Base-by-base conservation (phyloP, 1,140 invertebrate genomes). In the Lepidotrigona ventralis region DNA sequence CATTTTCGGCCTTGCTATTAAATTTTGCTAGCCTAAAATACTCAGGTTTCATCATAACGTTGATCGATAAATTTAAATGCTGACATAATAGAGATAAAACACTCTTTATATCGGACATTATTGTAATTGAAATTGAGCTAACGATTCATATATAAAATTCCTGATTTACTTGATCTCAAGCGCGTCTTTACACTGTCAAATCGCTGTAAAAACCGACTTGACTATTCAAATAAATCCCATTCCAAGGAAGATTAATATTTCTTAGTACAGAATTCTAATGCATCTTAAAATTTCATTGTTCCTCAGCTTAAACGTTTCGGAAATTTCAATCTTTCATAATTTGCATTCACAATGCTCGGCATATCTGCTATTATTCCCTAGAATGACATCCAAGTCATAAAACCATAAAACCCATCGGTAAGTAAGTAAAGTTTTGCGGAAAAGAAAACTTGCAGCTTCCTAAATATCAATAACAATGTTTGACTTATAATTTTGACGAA, bases 21-120 rank as follows among this genome's bases (percentile, higher is more conserved):
- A 87, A 89, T 66, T 92, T 92, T 14, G 90, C 88, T 70, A 89
- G 71, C 81, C 87, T 85, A 58, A 93, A 91, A 79, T 92, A 84
- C 51, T 93, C 91, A 2, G 90, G 89, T 72, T 89, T 91, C 26
- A 93, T 78, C 3, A 46, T 6, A 23, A 82, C 75, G 14, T 85
- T 84, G 33, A 88, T 74, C 0, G 89, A 81, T 17, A 80, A 79
- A 75, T 84, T 85, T 39, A 93, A 84, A 90, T 90, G 86, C 58
- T 89, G 88, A 54, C 91, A 92, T 17, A 93, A 80, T 6, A 87
- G 29, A 21, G 84, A 66, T 26, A 92, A 85, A 46, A 90, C 86
- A 29, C 78, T 83, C 54, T 87, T 91, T 79, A 89, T 86, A 26
- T 91, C 86, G 2, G 88, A 84, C 91, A 92, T 92, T 54, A 46